Evolutionary conservation across 2,797 vertebrate genomes (phyloP).

Genomic region (Ibycter americanus): DNA sequence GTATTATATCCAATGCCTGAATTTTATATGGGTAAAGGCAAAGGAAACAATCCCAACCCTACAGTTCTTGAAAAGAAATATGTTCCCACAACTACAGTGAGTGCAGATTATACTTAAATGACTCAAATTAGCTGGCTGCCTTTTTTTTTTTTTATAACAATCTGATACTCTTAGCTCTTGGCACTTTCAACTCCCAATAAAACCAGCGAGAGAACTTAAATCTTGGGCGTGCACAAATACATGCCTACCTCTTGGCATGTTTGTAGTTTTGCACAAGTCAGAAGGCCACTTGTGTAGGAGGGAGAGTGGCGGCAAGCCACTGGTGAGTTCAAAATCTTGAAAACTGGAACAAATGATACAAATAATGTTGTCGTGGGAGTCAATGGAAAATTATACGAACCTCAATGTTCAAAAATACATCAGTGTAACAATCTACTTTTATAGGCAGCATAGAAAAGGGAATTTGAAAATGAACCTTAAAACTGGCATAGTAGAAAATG

Average conservation of each 20-base stretch:
- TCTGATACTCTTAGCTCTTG: background rate
- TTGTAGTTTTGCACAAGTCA: background rate
- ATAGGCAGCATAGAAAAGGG: background rate
- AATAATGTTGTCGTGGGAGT: background rate
- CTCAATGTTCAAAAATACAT: background rate
- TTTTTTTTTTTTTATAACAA: background rate
- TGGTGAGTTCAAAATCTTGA: background rate
- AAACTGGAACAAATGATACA: background rate
- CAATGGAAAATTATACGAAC: background rate
- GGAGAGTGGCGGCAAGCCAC: background rate
- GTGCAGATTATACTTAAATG: background rate
- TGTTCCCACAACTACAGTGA: background rate
- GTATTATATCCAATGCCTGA: background rate
- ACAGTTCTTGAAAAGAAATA: background rate
- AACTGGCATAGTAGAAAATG: background rate
- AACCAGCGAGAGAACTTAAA: background rate
- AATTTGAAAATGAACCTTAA: slow-evolving; percentile 13
- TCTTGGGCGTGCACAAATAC: background rate
- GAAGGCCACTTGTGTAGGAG: background rate
- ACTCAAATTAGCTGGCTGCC: background rate
- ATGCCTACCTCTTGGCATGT: background rate
- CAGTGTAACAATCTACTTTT: background rate
- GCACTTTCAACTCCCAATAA: background rate
- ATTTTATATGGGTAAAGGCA: background rate
- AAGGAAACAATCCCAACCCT: background rate